Base-by-base conservation (phyloP, 2,797 vertebrate genomes). In the Acanthiza pusilla region DNA sequence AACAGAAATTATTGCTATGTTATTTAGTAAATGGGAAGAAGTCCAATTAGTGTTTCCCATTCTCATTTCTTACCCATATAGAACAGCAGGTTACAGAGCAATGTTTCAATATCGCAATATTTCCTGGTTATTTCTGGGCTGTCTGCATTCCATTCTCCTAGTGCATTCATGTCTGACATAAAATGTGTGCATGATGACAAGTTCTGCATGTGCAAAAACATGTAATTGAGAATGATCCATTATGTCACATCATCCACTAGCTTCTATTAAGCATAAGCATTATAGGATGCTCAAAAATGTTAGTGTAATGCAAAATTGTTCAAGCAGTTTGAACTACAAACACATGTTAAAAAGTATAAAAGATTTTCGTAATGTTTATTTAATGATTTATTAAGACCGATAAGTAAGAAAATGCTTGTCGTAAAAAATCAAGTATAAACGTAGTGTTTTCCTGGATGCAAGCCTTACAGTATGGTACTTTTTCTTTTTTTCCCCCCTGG, bases 101-200 rank as follows among this genome's bases (percentile, higher is more conserved):
- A 95, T 97, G 97, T 97, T 98, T 96, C 96, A 96, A 94, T 97
- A 97, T 96, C 93, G 93, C 97, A 97, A 89, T 98, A 97, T 96
- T 97, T 98, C 97, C 98, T 98, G 98, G 98, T 98, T 98, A 97
- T 98, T 98, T 98, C 98, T 98, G 98, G 98, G 98, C 98, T 98
- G 98, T 98, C 98, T 98, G 98, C 96, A 97, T 98, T 97, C 97
- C 96, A 96, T 96, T 96, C 84, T 96, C 76, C 45, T 95, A 92
- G 89, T 88, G 89, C 97, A 96, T 98, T 97, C 97, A 95, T 96
- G 96, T 98, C 97, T 97, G 96, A 97, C 96, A 96, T 97, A 95
- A 96, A 96, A 94, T 88, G 96, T 97, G 66, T 97, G 98, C 98
- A 98, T 98, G 98, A 97, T 79, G 61, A 96, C 55, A 83, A 96